Conservation (phyloP, 2,888 invertebrate genomes). For the Helicoverpa assulta region DNA sequence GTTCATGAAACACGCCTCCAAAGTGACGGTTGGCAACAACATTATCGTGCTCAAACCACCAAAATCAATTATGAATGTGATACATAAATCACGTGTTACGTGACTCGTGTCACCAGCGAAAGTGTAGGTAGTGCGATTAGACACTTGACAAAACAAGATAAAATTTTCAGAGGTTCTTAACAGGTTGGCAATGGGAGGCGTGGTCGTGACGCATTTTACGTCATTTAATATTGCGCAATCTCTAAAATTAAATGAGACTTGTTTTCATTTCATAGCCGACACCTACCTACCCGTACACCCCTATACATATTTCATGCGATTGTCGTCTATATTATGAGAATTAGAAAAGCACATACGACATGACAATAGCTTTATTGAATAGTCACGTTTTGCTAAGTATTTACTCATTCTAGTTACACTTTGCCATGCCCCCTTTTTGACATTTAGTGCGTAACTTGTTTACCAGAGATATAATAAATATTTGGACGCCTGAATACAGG, state of each 20-base stretch:
- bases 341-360: conserved; percentile 45
- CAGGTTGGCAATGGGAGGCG: conserved; percentile 81
- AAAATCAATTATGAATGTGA: conserved; percentile 38
- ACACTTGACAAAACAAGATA: conserved; percentile 65
- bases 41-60: conserved; percentile 23
- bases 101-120: conserved; percentile 31
- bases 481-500: too few relatives aligned
- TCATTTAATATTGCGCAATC: conserved; percentile 71
- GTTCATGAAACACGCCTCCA: conserved; percentile 34
- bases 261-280: conserved; percentile 45
- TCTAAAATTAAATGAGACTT: conserved; percentile 63
- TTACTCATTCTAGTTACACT: conserved; percentile 12
- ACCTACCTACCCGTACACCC: conserved; percentile 32
- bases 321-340: conserved; percentile 33
- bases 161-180: conserved; percentile 51
- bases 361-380: conserved; percentile 28
- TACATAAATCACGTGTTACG: conserved; percentile 33
- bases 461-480: conserved; percentile 6
- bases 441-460: conserved; percentile 14
- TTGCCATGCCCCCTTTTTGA: conserved; percentile 9
- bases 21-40: conserved; percentile 31
- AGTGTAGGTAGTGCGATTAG: conserved; percentile 48
- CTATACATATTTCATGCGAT: conserved; percentile 28
- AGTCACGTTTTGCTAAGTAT: conserved; percentile 32
- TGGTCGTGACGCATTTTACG: conserved; percentile 80